These are phyloP conservation scores for Sorex fumeus DNA, from an alignment of 2,113 vertebrate species.

Conservation along the genomic window DNA sequence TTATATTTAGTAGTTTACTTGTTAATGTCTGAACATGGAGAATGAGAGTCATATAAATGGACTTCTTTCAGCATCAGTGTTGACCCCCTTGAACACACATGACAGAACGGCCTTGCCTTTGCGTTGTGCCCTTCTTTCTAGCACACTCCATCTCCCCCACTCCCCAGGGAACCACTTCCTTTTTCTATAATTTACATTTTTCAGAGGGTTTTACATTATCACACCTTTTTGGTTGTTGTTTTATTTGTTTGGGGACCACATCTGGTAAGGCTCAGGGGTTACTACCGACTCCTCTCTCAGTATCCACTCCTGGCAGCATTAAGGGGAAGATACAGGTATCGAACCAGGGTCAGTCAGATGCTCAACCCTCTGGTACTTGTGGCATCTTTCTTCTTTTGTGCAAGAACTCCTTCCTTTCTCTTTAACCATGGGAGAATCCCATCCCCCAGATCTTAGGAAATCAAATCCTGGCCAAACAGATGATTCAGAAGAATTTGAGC, in stretches of 20 bases:
- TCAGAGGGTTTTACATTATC: slow-evolving; percentile 56
- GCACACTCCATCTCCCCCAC: neutral
- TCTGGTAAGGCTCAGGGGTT: too few relatives aligned
- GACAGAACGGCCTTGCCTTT: slow-evolving; percentile 50
- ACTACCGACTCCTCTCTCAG: too few relatives aligned
- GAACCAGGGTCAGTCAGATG: too few relatives aligned
- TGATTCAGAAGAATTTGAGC: slow-evolving; percentile 79
- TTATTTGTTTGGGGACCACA: too few relatives aligned
- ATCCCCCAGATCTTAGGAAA: slow-evolving; percentile 72
- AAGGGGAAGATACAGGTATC: too few relatives aligned
- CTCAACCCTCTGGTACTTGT: too few relatives aligned
- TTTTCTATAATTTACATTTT: slow-evolving; percentile 58
- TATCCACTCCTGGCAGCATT: too few relatives aligned
- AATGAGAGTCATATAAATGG: slow-evolving; percentile 80
- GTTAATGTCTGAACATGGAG: slow-evolving; percentile 84
- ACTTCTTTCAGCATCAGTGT: slow-evolving; percentile 57
- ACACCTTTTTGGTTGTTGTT: slow-evolving; percentile 49
- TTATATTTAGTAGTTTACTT: slow-evolving; percentile 89
- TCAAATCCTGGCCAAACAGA: slow-evolving; percentile 75
- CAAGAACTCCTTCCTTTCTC: slow-evolving; percentile 68
- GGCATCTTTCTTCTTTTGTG: slow-evolving; percentile 48
- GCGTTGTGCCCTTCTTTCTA: neutral
- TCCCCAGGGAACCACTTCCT: neutral
- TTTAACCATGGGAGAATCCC: slow-evolving; percentile 66
- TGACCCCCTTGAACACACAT: slow-evolving; percentile 66